Conservation (phyloP, 2,797 vertebrate genomes). For the Spheniscus humboldti region DNA sequence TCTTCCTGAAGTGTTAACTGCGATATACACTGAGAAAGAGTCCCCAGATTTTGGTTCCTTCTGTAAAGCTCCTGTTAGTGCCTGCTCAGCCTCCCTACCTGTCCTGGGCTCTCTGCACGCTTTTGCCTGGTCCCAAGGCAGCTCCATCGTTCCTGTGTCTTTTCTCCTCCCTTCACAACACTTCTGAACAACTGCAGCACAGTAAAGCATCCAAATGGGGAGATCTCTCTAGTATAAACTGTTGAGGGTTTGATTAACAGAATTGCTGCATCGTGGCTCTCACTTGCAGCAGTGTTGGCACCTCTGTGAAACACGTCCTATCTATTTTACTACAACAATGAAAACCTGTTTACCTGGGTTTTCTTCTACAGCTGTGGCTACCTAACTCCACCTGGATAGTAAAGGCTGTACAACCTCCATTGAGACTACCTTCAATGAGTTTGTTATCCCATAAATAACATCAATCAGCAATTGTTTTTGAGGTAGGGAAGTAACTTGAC, state of each 20-base stretch:
- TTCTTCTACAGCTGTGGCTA: not conserved
- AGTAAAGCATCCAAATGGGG: not conserved
- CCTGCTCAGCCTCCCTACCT: not conserved
- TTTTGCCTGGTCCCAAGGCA: not conserved
- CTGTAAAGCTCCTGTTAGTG: not conserved
- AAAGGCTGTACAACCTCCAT: not conserved
- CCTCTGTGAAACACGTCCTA: not conserved
- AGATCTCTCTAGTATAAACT: not conserved
- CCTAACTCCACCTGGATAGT: not conserved
- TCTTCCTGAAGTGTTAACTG: not conserved
- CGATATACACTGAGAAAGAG: not conserved
- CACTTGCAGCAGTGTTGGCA: not conserved
- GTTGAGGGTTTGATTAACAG: not conserved
- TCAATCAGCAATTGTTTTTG: conserved; percentile 55
- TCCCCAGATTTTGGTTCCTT: not conserved
- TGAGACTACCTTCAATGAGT: conserved; percentile 31
- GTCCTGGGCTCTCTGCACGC: not conserved
- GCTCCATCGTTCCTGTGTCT: not conserved
- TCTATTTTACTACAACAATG: not conserved
- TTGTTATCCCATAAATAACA: conserved; percentile 56
- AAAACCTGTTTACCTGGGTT: conserved; percentile 5
- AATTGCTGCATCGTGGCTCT: not conserved
- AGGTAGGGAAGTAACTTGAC: conserved; percentile 60
- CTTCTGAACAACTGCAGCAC: not conserved
- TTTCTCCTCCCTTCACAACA: not conserved